phyloP scores from a whole-genome alignment of 2,888 invertebrate species.

The Miltochrista miniata region DNA sequence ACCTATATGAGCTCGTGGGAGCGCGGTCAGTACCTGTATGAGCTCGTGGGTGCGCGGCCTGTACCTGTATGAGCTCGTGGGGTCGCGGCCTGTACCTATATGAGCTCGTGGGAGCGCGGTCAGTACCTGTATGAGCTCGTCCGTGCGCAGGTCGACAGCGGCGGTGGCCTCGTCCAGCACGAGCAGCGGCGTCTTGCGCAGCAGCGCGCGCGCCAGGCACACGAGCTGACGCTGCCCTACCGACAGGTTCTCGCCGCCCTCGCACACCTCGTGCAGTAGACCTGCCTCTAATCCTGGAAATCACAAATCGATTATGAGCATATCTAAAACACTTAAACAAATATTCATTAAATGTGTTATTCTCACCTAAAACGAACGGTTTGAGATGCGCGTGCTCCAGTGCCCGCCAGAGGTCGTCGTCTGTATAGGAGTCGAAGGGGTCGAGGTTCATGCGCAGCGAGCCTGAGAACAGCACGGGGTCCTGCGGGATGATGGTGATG shows the following conservation, averaged over 20 bases:
- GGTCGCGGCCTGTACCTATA: too few species aligned
- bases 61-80: neutral
- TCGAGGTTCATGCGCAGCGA: slow-evolving; percentile 95
- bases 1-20: neutral
- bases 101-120: neutral
- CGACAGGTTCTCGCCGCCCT: slow-evolving; percentile 96
- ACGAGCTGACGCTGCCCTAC: slow-evolving; percentile 95
- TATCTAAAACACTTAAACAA: too few species aligned
- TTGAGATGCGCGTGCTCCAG: slow-evolving; percentile 96
- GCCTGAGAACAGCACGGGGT: slow-evolving; percentile 97
- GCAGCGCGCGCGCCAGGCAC: slow-evolving; percentile 85
- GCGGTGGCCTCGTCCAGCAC: slow-evolving; percentile 5
- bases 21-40: too few species aligned
- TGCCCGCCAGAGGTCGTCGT: slow-evolving; percentile 94
- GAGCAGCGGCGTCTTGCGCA: slow-evolving; percentile 4
- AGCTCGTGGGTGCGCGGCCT: neutral
- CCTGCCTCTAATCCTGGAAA: slow-evolving; percentile 86
- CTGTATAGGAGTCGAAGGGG: slow-evolving; percentile 91
- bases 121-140: slow-evolving; percentile 89
- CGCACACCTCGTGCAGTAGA: slow-evolving; percentile 92
- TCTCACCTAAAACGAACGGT: slow-evolving; percentile 87
- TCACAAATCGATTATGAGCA: too few species aligned
- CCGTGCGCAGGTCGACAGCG: slow-evolving; percentile 92
- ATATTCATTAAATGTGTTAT: too few species aligned
- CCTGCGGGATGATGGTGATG: slow-evolving; percentile 95